These are phyloP conservation scores for Amblyopsis hoosieri DNA, from an alignment of 2,797 vertebrate species.

Conservation along the genomic window DNA sequence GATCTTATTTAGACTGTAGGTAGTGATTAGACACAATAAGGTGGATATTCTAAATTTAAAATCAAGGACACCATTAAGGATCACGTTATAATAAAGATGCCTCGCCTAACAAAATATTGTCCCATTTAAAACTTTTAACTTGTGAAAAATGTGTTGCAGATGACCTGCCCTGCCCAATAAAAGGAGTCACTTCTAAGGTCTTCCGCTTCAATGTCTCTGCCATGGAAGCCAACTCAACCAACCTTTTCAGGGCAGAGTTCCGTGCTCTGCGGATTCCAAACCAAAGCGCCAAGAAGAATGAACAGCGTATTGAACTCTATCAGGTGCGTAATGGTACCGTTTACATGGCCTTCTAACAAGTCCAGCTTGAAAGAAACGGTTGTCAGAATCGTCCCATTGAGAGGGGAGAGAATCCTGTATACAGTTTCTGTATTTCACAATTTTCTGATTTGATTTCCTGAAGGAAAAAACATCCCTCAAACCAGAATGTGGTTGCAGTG, in stretches of 20 bases:
- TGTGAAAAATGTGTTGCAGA: slow-evolving; percentile 71
- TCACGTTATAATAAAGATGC: too few relatives aligned
- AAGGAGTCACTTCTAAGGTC: slow-evolving; percentile 88
- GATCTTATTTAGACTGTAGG: too few relatives aligned
- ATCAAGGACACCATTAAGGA: too few relatives aligned
- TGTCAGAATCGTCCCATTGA: too few relatives aligned
- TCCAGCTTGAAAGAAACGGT: slow-evolving; percentile 5
- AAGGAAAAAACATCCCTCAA: slow-evolving; percentile 29
- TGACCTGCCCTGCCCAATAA: slow-evolving; percentile 86
- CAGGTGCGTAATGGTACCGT: slow-evolving; percentile 84
- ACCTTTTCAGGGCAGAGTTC: slow-evolving; percentile 92
- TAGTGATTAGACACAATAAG: too few relatives aligned
- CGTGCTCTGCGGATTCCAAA: slow-evolving; percentile 88
- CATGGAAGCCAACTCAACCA: slow-evolving; percentile 91
- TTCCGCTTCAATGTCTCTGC: slow-evolving; percentile 91
- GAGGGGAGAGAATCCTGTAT: slow-evolving; percentile 17
- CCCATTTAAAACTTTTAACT: too few relatives aligned
- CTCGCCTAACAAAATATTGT: too few relatives aligned
- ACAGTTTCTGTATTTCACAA: slow-evolving; percentile 15
- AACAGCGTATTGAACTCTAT: slow-evolving; percentile 94
- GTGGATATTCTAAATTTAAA: too few relatives aligned
- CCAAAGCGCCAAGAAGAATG: slow-evolving; percentile 82
- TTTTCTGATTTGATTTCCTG: slow-evolving; percentile 25
- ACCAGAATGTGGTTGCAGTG: slow-evolving; percentile 38
- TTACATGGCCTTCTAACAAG: slow-evolving; percentile 51